Percentiles rank a stretch among this genome's conserved stretches.
Conservation (phyloP, 2,113 vertebrate species). For the Oceanites oceanicus region DNA sequence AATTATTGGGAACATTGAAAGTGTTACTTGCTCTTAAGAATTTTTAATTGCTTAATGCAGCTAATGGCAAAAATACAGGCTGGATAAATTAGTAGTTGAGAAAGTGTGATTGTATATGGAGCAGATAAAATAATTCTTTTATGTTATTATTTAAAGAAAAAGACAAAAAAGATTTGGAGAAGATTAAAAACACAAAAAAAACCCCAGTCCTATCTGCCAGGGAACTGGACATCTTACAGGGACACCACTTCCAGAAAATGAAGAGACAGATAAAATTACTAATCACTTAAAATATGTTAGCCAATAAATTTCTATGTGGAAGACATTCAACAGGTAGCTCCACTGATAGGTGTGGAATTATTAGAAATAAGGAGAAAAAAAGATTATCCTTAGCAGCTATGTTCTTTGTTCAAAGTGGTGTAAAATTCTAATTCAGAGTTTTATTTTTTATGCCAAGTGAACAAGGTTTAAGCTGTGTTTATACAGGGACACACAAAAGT, state of each 20-base stretch:
- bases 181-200: not conserved
- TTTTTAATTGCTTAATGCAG: not conserved
- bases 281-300: not conserved
- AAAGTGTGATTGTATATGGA: not conserved
- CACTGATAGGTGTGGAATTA: not conserved
- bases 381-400: not conserved
- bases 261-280: not conserved
- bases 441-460: not conserved
- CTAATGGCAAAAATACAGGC: not conserved
- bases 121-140: not conserved
- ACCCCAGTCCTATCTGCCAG: not conserved
- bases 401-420: not conserved
- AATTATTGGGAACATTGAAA: not conserved
- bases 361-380: not conserved
- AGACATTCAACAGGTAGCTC: not conserved
- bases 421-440: not conserved
- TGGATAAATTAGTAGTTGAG: not conserved
- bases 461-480: not conserved
- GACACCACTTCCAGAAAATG: not conserved
- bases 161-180: not conserved
- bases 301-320: not conserved
- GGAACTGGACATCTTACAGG: not conserved
- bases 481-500: not conserved
- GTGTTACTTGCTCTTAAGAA: not conserved
- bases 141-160: not conserved